phyloP scores from a whole-genome alignment of 2,113 vertebrate species.

The Sclerurus mexicanus region DNA sequence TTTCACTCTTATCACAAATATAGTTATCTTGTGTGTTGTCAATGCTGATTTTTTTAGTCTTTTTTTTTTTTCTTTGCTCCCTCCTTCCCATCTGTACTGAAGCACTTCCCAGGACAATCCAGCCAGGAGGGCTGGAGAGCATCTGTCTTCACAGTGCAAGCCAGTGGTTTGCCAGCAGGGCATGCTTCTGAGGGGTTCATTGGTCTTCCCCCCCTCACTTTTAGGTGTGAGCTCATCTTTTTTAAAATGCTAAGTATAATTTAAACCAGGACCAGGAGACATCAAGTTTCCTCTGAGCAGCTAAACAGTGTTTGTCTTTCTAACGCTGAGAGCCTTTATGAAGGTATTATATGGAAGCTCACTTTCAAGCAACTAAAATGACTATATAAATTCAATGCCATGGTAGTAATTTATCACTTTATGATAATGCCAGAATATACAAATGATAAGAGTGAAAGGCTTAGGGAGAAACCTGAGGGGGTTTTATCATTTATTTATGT shows the following conservation, averaged over 20 bases:
- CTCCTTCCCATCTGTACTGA: slow-evolving; percentile 54
- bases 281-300: not conserved
- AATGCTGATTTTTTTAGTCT: not conserved
- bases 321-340: not conserved
- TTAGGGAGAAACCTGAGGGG: not conserved
- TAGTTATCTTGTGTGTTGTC: not conserved
- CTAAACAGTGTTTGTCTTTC: not conserved
- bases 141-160: slow-evolving; percentile 59
- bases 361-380: slow-evolving; percentile 11
- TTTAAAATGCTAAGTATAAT: not conserved
- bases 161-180: slow-evolving; percentile 52
- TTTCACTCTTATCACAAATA: not conserved
- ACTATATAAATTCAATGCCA: not conserved
- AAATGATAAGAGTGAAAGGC: slow-evolving; percentile 5
- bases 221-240: not conserved
- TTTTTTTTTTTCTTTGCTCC: not conserved
- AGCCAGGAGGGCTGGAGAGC: slow-evolving; percentile 67
- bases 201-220: not conserved
- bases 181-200: slow-evolving; percentile 17
- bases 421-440: slow-evolving; percentile 1
- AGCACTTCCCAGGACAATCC: slow-evolving; percentile 31
- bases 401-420: slow-evolving; percentile 4
- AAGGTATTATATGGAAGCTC: not conserved
- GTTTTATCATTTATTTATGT: slow-evolving; percentile 37
- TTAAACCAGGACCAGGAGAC: not conserved